These are phyloP conservation scores for Cyprinella venusta DNA, from an alignment of 2,797 vertebrate species.

Conservation along the genomic window DNA sequence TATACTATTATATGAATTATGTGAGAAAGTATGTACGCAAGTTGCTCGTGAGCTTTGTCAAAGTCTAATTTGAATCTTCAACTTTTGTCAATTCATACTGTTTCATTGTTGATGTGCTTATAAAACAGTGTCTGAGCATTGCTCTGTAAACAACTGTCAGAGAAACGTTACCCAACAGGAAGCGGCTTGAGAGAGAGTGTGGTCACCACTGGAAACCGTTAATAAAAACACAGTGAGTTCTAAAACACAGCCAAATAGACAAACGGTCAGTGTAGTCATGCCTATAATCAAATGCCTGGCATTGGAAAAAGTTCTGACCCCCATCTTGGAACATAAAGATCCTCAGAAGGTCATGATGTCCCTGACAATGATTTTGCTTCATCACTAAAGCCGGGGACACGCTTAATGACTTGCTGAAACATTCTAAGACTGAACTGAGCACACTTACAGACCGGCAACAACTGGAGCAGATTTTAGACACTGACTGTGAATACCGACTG, in stretches of 20 bases:
- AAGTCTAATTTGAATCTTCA: conserved; percentile 36
- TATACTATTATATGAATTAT: conserved; percentile 30
- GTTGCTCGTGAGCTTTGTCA: not conserved
- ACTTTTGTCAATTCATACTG: not conserved
- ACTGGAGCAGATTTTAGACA: too few relatives aligned
- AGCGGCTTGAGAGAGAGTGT: conserved; percentile 5
- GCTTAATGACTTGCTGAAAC: too few relatives aligned
- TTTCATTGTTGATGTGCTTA: conserved; percentile 5
- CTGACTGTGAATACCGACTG: too few relatives aligned
- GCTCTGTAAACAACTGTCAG: conserved; percentile 37
- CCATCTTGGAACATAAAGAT: not conserved
- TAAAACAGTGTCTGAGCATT: not conserved
- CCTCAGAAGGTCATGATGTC: not conserved
- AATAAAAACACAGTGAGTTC: conserved; percentile 16
- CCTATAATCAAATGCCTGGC: conserved; percentile 18
- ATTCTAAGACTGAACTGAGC: too few relatives aligned
- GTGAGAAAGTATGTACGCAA: conserved; percentile 40
- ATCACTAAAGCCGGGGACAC: not conserved
- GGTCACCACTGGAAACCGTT: conserved; percentile 41
- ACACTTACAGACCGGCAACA: too few relatives aligned
- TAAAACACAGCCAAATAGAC: conserved; percentile 22
- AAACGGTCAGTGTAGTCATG: not conserved
- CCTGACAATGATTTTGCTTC: not conserved
- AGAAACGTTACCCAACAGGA: conserved; percentile 43
- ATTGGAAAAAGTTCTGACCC: not conserved